These are phyloP conservation scores for Xanthia icteritia DNA, from an alignment of 2,888 invertebrate genomes.

Conservation along the genomic window DNA sequence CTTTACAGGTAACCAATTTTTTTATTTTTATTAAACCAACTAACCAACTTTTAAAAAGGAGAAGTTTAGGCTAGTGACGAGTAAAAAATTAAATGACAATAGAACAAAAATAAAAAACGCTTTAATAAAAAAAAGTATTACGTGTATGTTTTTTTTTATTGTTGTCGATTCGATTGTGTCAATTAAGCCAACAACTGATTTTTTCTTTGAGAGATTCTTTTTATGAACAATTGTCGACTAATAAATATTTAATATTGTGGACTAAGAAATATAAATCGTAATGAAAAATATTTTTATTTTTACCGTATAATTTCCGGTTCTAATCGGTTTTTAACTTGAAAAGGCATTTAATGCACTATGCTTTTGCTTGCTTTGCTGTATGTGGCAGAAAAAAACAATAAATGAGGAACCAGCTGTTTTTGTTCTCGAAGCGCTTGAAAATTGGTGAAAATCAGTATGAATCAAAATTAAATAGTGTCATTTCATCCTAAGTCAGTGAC, in stretches of 20 bases:
- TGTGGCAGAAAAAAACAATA: slow-evolving; percentile 76
- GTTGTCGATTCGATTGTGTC: background rate
- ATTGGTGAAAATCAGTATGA: slow-evolving; percentile 83
- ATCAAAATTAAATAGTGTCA: slow-evolving; percentile 88
- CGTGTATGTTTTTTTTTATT: background rate
- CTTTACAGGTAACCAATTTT: too few species aligned
- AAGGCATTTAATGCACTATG: slow-evolving; percentile 47
- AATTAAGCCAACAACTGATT: background rate
- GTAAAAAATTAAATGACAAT: too few species aligned
- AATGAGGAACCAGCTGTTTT: slow-evolving; percentile 88
- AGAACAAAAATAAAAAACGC: too few species aligned
- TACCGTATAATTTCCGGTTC: slow-evolving; percentile 41
- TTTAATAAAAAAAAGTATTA: too few species aligned
- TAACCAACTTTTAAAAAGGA: too few species aligned
- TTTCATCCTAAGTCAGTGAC: slow-evolving; percentile 78
- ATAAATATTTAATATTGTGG: too few species aligned
- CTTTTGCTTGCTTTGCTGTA: slow-evolving; percentile 51
- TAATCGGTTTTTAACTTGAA: slow-evolving; percentile 50
- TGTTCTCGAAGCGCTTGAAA: slow-evolving; percentile 81
- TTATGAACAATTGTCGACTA: background rate
- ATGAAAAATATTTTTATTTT: slow-evolving; percentile 14
- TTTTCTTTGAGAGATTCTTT: background rate
- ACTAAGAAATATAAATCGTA: background rate
- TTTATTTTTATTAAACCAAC: too few species aligned
- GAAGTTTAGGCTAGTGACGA: too few species aligned